Evolutionary conservation across 2,888 invertebrate genomes (phyloP).

Genomic region (Neria commutata): DNA sequence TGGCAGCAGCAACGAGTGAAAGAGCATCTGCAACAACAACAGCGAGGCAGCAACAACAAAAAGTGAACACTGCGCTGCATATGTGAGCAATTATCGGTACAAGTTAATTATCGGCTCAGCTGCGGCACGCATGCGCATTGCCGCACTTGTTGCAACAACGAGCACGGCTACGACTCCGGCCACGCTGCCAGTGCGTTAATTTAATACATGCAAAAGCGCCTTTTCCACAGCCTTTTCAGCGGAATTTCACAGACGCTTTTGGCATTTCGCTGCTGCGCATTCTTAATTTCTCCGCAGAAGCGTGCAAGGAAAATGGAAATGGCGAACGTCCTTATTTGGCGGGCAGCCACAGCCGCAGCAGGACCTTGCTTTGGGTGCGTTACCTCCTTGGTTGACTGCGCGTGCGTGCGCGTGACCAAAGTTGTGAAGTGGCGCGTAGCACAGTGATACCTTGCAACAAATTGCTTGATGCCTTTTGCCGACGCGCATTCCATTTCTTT

Average conservation of each 20-base stretch:
- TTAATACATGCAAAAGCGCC: conserved; percentile 48
- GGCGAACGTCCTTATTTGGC: conserved; percentile 20
- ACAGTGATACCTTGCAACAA: conserved; percentile 52
- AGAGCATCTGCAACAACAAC: not conserved
- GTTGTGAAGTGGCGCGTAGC: conserved; percentile 57
- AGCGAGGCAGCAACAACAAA: conserved; percentile 35
- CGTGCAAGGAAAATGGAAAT: not conserved
- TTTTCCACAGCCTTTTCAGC: conserved; percentile 5
- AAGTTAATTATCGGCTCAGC: conserved; percentile 45
- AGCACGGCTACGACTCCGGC: not conserved
- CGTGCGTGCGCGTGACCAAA: conserved; percentile 50
- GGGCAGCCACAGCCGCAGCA: not conserved
- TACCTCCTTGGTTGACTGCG: conserved; percentile 13
- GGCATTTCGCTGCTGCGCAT: conserved; percentile 14
- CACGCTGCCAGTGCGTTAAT: conserved; percentile 21
- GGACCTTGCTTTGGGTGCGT: conserved; percentile 1
- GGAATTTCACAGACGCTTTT: not conserved
- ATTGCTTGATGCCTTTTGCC: conserved; percentile 55
- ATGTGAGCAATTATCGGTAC: conserved; percentile 55
- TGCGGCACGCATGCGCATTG: not conserved
- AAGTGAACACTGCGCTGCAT: too few relatives aligned
- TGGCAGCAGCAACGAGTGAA: not conserved
- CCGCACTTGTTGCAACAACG: not conserved
- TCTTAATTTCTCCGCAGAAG: conserved; percentile 18
- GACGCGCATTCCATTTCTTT: not conserved